phyloP scores from a whole-genome alignment of 2,113 vertebrate species.

The Cygnus buccinator region DNA sequence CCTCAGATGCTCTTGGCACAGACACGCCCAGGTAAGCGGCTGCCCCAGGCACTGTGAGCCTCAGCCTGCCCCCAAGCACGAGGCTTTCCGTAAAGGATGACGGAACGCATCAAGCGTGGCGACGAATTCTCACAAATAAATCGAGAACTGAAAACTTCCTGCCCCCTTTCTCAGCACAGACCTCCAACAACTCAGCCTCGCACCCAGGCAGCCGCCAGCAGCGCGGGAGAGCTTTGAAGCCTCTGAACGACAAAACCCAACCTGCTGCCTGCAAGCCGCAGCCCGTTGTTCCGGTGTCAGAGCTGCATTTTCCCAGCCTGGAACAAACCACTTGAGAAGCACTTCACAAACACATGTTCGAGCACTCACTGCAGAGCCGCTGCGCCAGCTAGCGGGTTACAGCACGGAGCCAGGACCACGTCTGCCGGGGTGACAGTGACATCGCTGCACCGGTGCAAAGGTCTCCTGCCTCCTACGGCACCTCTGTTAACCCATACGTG shows the following conservation, averaged over 20 bases:
- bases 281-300: not conserved
- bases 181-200: not conserved
- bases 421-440: fast-evolving
- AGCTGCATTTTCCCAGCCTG: not conserved
- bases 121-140: not conserved
- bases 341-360: not conserved
- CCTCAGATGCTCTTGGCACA: fast-evolving
- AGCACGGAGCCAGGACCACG: fast-evolving
- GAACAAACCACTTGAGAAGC: not conserved
- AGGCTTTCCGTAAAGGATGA: not conserved
- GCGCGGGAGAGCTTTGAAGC: not conserved
- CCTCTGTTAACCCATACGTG: fast-evolving
- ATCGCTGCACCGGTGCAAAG: fast-evolving
- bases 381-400: not conserved
- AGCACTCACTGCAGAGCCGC: not conserved
- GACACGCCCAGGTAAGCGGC: too few relatives aligned
- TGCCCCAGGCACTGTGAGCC: fast-evolving
- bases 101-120: fast-evolving
- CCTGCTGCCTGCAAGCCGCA: not conserved
- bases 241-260: not conserved
- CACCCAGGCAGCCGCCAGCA: not conserved
- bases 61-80: not conserved
- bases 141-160: not conserved
- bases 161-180: not conserved
- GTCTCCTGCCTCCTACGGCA: not conserved